Conservation (phyloP, 2,797 vertebrate species). For the Sphenodon punctatus region DNA sequence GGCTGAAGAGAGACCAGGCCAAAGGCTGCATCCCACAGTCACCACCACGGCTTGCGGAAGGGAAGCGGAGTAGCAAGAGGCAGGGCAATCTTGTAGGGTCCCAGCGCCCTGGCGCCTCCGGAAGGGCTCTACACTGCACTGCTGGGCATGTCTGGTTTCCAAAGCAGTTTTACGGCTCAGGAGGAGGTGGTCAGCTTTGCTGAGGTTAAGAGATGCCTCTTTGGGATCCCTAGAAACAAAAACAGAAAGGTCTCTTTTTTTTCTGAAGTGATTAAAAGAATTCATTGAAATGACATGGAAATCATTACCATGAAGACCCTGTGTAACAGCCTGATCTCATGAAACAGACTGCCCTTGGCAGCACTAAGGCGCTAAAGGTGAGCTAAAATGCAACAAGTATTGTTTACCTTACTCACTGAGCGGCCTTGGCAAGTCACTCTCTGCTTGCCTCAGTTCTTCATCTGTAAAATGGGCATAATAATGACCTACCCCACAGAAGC, state of each 20-base stretch:
- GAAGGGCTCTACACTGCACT: fast-evolving
- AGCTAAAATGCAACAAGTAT: background rate
- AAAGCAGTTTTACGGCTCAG: background rate
- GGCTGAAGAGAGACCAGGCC: background rate
- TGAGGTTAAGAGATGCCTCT: background rate
- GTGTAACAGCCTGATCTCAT: background rate
- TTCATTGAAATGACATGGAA: background rate
- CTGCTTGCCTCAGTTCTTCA: no score
- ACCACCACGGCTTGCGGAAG: fast-evolving
- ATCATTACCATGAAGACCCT: no score
- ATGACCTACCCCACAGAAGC: no score
- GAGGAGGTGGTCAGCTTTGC: background rate
- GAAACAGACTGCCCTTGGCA: background rate
- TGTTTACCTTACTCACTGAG: no score
- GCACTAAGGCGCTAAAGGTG: background rate
- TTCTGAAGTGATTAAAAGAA: background rate
- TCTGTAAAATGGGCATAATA: no score
- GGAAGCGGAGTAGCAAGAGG: fast-evolving
- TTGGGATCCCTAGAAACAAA: constrained; percentile 27
- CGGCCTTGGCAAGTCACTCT: no score
- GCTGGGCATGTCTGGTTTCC: background rate
- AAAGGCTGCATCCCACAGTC: background rate
- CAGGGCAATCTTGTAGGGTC: background rate
- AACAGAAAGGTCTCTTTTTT: background rate
- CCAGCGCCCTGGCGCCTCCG: background rate